Evolutionary conservation across 2,113 vertebrate genomes (phyloP).

Genomic region (Atlantisia rogersi): DNA sequence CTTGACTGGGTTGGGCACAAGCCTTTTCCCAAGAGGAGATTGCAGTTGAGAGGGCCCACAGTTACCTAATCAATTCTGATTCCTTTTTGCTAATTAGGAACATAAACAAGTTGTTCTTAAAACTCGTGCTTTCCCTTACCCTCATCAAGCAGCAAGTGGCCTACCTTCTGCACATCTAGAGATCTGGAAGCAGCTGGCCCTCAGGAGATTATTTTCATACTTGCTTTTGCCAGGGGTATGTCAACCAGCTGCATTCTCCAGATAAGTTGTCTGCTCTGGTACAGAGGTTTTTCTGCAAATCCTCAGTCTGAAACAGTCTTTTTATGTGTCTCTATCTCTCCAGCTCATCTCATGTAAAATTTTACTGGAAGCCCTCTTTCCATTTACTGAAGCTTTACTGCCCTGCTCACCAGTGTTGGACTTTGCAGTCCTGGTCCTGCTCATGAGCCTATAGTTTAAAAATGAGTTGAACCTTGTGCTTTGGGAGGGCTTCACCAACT

Average conservation of each 20-base stretch:
- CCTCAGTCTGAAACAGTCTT: background rate
- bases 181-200: background rate
- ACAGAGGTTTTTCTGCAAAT: constrained; percentile 6
- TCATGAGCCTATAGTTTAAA: background rate
- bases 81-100: background rate
- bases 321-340: background rate
- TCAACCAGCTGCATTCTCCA: constrained; percentile 28
- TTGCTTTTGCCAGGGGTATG: background rate
- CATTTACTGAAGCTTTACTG: constrained; percentile 2
- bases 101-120: background rate
- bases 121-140: background rate
- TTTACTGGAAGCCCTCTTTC: constrained; percentile 17
- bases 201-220: background rate
- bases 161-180: background rate
- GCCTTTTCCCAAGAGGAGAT: background rate
- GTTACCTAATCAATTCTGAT: background rate
- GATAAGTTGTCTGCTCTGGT: constrained; percentile 8
- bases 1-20: background rate
- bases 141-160: background rate
- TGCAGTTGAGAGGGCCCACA: background rate
- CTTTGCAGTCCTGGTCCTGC: background rate
- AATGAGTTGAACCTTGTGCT: background rate
- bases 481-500: background rate
- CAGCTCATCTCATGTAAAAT: background rate
- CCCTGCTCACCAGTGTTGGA: background rate